A percentile compares a stretch with the other conserved stretches of the same genome.
Evolutionary conservation across 37 sponge, comb jelly and placozoan genomes (phyloP).

Genomic region (Petrosia ficiformis): DNA sequence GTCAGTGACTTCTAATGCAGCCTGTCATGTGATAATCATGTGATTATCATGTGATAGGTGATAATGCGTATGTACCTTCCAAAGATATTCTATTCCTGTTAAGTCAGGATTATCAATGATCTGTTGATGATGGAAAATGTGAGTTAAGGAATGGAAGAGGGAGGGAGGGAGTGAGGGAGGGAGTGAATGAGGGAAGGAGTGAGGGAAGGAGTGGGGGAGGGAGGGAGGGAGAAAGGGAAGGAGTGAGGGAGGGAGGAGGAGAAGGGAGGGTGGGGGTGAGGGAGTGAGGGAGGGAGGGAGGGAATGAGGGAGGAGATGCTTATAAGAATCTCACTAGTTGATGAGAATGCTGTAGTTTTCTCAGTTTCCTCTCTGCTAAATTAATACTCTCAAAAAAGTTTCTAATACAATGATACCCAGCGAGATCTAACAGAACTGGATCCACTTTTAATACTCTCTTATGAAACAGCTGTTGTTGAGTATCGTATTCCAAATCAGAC

Average conservation of each 20-base stretch:
- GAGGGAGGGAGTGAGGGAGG: background rate
- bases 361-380: slow-evolving; percentile 50
- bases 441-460: slow-evolving; percentile 42
- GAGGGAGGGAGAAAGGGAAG: background rate
- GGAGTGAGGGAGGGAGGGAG: background rate
- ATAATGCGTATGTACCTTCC: slow-evolving; percentile 53
- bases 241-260: background rate
- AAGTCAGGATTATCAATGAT: slow-evolving; percentile 71
- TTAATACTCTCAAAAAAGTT: slow-evolving; percentile 83
- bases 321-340: slow-evolving; percentile 4
- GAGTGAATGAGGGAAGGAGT: background rate
- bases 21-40: slow-evolving; percentile 21
- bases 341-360: slow-evolving; percentile 20
- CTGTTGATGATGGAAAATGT: slow-evolving; percentile 18
- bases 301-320: background rate
- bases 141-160: background rate
- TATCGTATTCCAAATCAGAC: slow-evolving; percentile 74
- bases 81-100: slow-evolving; percentile 81
- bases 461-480: slow-evolving; percentile 68
- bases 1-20: slow-evolving; percentile 75
- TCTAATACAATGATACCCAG: slow-evolving; percentile 77
- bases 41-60: slow-evolving; percentile 1
- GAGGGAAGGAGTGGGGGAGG: background rate
- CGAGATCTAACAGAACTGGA: slow-evolving; percentile 32
- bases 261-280: background rate